Evolutionary conservation across 1,140 invertebrate genomes (phyloP).

Genomic region (Epicauta chinensis): DNA sequence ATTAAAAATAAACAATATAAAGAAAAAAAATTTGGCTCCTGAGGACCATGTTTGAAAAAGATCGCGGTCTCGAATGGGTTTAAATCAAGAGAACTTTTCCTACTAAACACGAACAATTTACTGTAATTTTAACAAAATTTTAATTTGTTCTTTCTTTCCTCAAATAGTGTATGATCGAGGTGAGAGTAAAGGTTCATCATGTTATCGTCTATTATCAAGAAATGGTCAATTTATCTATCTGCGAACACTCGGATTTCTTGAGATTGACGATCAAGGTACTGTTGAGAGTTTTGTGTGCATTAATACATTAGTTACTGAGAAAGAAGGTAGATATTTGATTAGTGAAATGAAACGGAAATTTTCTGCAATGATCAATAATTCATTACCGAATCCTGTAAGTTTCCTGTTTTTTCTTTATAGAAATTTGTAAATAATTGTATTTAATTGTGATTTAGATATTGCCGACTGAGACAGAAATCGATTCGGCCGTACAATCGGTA

Average conservation of each 20-base stretch:
- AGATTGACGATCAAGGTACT: conserved; percentile 63
- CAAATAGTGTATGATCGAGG: conserved; percentile 73
- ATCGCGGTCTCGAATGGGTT: too few relatives aligned
- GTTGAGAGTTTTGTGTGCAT: conserved; percentile 78
- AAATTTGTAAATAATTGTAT: not conserved
- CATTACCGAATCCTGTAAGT: conserved; percentile 7
- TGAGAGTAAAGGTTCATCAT: conserved; percentile 67
- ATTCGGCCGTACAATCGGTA: conserved; percentile 38
- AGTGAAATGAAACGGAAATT: conserved; percentile 67
- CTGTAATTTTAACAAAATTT: not conserved
- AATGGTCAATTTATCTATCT: conserved; percentile 76
- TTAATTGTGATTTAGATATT: conserved; percentile 4
- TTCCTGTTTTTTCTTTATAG: not conserved
- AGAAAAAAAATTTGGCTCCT: too few relatives aligned
- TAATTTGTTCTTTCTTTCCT: conserved; percentile 12
- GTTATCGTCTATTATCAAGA: conserved; percentile 71
- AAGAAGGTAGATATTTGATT: conserved; percentile 61
- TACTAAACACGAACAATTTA: too few relatives aligned
- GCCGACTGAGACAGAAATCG: not conserved
- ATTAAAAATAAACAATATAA: too few relatives aligned
- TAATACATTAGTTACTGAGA: conserved; percentile 68
- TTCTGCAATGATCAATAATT: conserved; percentile 51
- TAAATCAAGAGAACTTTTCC: too few relatives aligned
- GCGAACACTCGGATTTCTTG: conserved; percentile 69
- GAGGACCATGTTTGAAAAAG: too few relatives aligned